phyloP scores from a whole-genome alignment of 2,888 invertebrate genomes.

The Polydesmus complanatus region DNA sequence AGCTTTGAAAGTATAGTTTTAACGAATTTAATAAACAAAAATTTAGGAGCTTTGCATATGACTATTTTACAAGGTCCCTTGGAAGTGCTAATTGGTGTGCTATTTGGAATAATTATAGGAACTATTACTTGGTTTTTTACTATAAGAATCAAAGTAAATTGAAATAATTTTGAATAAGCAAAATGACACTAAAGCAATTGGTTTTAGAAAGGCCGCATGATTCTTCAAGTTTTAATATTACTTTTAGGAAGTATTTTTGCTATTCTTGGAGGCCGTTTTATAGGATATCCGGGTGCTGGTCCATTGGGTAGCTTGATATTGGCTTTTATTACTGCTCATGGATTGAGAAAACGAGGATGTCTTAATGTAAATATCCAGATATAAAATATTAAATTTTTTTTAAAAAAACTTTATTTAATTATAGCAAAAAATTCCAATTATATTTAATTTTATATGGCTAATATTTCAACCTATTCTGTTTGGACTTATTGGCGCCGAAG shows the following conservation, averaged over 20 bases:
- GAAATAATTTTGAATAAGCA: not conserved
- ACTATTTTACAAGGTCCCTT: slow-evolving; percentile 15
- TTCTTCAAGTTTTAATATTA: slow-evolving; percentile 37
- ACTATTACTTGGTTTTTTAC: slow-evolving; percentile 11
- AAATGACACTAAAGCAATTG: too few species aligned
- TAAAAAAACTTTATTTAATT: slow-evolving; percentile 20
- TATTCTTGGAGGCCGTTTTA: slow-evolving; percentile 70
- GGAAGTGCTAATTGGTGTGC: slow-evolving; percentile 14
- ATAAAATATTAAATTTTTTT: not conserved
- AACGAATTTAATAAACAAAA: not conserved
- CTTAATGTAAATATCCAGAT: not conserved
- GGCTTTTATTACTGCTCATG: slow-evolving; percentile 61
- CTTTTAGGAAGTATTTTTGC: slow-evolving; percentile 67
- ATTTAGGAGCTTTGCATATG: slow-evolving; percentile 8
- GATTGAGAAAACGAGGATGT: slow-evolving; percentile 42
- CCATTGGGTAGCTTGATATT: slow-evolving; percentile 46
- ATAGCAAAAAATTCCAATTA: slow-evolving; percentile 67
- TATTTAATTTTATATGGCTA: slow-evolving; percentile 89
- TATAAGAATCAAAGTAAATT: not conserved
- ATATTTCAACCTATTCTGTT: slow-evolving; percentile 90
- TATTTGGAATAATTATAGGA: slow-evolving; percentile 12
- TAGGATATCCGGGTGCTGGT: slow-evolving; percentile 57
- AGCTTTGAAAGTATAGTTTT: not conserved
- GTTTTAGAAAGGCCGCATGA: not conserved
- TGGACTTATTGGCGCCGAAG: slow-evolving; percentile 79